Evolutionary conservation across 2,797 vertebrate genomes (phyloP).

Genomic region (Syndactyla subalaris): DNA sequence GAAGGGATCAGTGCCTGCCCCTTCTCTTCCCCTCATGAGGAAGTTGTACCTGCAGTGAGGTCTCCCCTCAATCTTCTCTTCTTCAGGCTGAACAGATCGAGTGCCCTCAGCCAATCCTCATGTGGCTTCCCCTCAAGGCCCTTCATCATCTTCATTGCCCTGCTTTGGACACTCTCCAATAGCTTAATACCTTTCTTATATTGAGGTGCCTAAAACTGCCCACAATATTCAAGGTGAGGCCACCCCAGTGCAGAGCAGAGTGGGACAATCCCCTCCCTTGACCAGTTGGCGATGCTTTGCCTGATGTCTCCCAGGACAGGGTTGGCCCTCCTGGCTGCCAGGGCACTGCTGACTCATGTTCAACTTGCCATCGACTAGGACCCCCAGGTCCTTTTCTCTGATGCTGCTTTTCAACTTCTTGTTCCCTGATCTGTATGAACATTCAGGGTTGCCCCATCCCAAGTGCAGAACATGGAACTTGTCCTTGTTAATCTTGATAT

Average conservation of each 20-base stretch:
- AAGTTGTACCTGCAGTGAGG: not conserved
- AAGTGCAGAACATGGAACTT: not conserved
- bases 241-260: fast-evolving
- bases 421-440: not conserved
- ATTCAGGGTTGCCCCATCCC: not conserved
- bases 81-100: not conserved
- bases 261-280: fast-evolving
- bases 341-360: not conserved
- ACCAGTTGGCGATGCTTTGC: fast-evolving
- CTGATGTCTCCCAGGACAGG: fast-evolving
- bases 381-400: fast-evolving
- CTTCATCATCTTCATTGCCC: not conserved
- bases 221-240: fast-evolving
- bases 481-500: not conserved
- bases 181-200: not conserved
- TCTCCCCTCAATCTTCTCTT: not conserved
- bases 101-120: not conserved
- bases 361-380: not conserved
- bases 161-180: not conserved
- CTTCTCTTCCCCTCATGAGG: not conserved
- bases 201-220: fast-evolving
- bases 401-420: not conserved
- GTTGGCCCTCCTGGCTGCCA: not conserved
- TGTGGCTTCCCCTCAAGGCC: fast-evolving
- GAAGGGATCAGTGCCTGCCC: not conserved